phyloP scores from a whole-genome alignment of 2,113 vertebrate genomes.

The Nymphicus hollandicus region DNA sequence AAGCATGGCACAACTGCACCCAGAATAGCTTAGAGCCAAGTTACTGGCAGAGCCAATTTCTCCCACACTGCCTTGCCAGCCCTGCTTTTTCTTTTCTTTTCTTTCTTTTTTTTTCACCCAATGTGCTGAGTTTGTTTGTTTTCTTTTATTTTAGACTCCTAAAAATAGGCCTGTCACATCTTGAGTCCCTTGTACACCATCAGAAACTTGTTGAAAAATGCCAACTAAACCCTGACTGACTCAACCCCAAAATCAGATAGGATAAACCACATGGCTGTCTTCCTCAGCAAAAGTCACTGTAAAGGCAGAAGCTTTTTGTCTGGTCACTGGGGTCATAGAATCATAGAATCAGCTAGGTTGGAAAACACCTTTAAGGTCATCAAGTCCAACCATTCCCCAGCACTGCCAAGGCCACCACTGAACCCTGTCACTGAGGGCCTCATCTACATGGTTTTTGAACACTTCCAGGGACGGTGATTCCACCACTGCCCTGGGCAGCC shows the following conservation, averaged over 20 bases:
- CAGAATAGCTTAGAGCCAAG: background rate
- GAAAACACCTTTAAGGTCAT: background rate
- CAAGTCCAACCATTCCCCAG: background rate
- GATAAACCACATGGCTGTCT: background rate
- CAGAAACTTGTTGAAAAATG: background rate
- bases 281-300: background rate
- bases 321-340: background rate
- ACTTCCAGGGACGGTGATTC: background rate
- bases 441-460: background rate
- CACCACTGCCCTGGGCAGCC: background rate
- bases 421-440: background rate
- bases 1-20: background rate
- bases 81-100: background rate
- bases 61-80: background rate
- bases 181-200: background rate
- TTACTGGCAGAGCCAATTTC: background rate
- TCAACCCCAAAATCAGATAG: background rate
- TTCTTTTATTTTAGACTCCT: slow-evolving; percentile 13
- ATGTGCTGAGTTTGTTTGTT: background rate
- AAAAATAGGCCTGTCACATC: background rate
- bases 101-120: rapidly evolving
- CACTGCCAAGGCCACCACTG: background rate
- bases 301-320: background rate
- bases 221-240: background rate
- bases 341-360: background rate